Evolutionary conservation across 1,140 invertebrate species (phyloP), one percentile per base, ranked within the genome.

Genomic region (Chlorops oryzae): DNA sequence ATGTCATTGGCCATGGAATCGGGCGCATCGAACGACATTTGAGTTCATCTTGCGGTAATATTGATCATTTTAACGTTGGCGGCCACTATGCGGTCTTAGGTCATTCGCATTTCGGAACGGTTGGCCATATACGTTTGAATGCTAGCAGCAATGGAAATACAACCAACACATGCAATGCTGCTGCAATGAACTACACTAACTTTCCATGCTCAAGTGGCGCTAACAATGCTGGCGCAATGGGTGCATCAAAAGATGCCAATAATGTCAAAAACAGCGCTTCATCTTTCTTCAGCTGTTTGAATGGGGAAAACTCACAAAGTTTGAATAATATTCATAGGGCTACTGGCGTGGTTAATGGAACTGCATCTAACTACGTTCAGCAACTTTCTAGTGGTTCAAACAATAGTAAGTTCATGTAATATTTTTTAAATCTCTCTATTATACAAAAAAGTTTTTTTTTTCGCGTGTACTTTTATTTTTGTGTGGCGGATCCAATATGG

Each of bases 11-110:
- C 1, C 76, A 78, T 51, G 77, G 77, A 15, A 78, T 80, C 21
- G 78, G 78, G 5, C 66, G 78, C 27, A 79, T 80, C 38, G 78
- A 80, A 52, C 64, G 78, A 1, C 78, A 79, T 57, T 59, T 79
- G 21, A 78, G 76, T 28, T 77, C 74, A 0, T 79, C 77, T 1
- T 80, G 78, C 25, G 77, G 78, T 46, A 78, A 77, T 53, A 78
- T 78, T 27, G 78, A 79, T 58, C 77, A 80, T 55, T 74, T 72
- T 40, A 73, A 74, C 56, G 51, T 72, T 5, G 70, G 70, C 6
- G 68, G 70, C 3, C 68, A 70, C 15, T 72, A 71, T 25, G 70
- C 70, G 0, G 69, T 72, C 10, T 52, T 72, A 13, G 70, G 70
- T 0, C 70, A 72, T 35, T 70, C 69, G 5, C 70, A 72, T 39